Evolutionary conservation across 1,140 invertebrate species (phyloP), one percentile per base, ranked within the genome.

Genomic region (Lepidurus couesii): DNA sequence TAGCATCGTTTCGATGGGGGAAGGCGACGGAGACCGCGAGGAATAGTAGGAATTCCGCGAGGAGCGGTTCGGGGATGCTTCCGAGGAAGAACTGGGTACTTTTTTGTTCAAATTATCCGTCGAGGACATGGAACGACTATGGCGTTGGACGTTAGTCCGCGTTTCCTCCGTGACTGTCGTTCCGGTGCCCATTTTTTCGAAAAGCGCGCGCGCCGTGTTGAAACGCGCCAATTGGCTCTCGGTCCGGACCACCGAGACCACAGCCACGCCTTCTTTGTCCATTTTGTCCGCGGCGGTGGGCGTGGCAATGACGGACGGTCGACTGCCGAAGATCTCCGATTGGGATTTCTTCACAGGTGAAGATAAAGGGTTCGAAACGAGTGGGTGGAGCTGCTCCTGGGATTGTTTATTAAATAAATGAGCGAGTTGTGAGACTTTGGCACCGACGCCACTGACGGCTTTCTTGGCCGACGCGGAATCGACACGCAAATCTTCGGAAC

Each of bases 181-280:
- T 16, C 53, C 91, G 79, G 92, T 91, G 34, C 94, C 94, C 78
- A 97, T 87, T 83, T 95, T 95, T 84, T 97, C 95, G 85, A 98
- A 97, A 34, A 98, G 88, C 42, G 95, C 95, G 44, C 94, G 87
- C 0, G 95, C 95, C 85, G 93, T 95, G 84, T 96, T 96, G 85
- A 98, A 97, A 75, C 95, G 87, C 21, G 93, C 91, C 80, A 95
- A 90, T 84, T 95, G 93, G 80, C 93, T 95, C 86, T 96, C 94
- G 4, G 93, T 93, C 76, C 94, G 88, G 73, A 92, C 92, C n/a
- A 93, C 91, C 4, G 91, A 91, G 6, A 73, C 53, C 92, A 80
- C 90, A 44, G 21, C 77, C 75, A 45, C 78, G 42, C 42, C 78
- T 75, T n/a, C 76, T 21, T 24, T 65, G n/a, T 10, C 79, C 74